phyloP scores from a whole-genome alignment of 2,888 invertebrate genomes.

The Camptogramma bilineatum region DNA sequence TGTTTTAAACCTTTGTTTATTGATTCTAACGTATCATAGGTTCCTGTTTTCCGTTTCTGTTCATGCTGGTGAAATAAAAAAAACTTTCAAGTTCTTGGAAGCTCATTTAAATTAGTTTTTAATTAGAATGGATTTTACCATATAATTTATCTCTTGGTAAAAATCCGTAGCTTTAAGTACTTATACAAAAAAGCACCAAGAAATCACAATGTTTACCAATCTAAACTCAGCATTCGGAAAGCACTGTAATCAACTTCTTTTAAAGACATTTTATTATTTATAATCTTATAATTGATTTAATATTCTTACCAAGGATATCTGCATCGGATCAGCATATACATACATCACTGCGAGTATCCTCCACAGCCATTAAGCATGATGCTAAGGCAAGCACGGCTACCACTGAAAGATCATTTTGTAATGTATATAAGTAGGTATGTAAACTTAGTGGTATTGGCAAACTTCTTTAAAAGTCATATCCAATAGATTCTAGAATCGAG shows the following conservation, averaged over 20 bases:
- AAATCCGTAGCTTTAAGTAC: too few species aligned
- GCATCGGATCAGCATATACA: conserved; percentile 23
- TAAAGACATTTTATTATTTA: not conserved
- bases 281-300: not conserved
- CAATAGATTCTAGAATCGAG: too few species aligned
- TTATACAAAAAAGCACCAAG: too few species aligned
- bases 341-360: too few species aligned
- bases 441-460: too few species aligned
- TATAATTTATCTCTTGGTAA: too few species aligned
- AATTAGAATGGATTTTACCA: too few species aligned
- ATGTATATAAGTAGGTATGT: not conserved
- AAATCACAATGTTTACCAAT: too few species aligned
- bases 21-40: conserved; percentile 50
- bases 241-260: too few species aligned
- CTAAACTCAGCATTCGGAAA: too few species aligned
- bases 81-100: not conserved
- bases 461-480: too few species aligned
- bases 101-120: too few species aligned
- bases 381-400: conserved; percentile 6
- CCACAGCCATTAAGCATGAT: conserved; percentile 6
- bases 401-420: conserved; percentile 6
- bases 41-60: conserved; percentile 51
- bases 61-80: conserved; percentile 54
- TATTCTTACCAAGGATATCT: conserved; percentile 21
- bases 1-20: conserved; percentile 64